Base-by-base conservation (phyloP, 2,113 vertebrate genomes). In the Dicentrarchus labrax region DNA sequence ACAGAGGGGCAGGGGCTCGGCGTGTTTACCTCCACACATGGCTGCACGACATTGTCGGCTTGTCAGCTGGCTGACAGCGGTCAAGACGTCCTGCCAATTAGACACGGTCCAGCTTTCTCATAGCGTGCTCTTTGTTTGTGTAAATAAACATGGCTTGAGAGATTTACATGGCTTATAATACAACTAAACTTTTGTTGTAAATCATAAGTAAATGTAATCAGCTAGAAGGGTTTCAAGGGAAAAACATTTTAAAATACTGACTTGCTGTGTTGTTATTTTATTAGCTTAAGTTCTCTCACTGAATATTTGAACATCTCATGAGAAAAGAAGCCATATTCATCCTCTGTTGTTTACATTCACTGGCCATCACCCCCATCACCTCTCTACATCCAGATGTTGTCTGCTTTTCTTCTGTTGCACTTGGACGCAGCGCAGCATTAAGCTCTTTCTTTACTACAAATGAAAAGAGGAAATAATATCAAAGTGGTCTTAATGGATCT, bases 1-100 rank as follows among this genome's bases (percentile, higher is more conserved):
- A 77, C 72, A 59, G 85, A 80, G 30, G 36, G 68, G 19, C 78
- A 78, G 78, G 67, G 76, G 70, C n/a, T 59, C 70, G 15, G 82
- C 77, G 57, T 93, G 86, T 93, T 93, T 91, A 85, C 78, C 47
- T 86, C 83, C 87, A 88, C 85, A 87, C 91, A 91, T 88, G 84
- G 70, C 72, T 90, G 90, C 82, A 83, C 60, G 4, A 70, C 89
- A 88, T 87, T 92, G 91, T 94, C 50, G 24, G 51, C 76, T 22
- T 81, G 80, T 89, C 83, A 79, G 30, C 48, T 22, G 22, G 53
- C 76, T 54, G 64, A 76, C 76, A 76, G 76, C 38, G 10, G 56
- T 83, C 82, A 84, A 80, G 77, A 85, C 10, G 54, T 84, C 79
- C 77, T 86, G 84, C 19, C 73, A 83, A 67, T 91, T 82, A 86